Evolutionary conservation across 2,888 invertebrate genomes (phyloP), one percentile per base, ranked within the genome.

Genomic region (Caenorhabditis drosophilae): DNA sequence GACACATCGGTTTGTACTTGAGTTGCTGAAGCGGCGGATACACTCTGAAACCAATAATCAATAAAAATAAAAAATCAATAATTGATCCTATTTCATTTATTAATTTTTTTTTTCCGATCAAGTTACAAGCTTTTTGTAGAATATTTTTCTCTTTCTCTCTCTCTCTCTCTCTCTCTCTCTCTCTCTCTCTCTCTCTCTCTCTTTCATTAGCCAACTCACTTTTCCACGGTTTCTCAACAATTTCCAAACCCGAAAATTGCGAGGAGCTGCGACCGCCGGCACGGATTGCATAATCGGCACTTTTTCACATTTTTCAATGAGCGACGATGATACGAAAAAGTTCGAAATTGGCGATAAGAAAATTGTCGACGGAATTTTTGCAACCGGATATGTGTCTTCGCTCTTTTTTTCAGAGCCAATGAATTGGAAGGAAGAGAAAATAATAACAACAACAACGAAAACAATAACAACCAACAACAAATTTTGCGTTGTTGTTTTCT

Each of bases 1-100:
- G 67, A 58, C 46, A 61, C 56, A 60, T 67, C 67, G 52, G 67
- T 57, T 57, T 67, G 67, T 27, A 67, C 54, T 60, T 67, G 67
- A 54, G 67, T 67, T 41, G 67, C 57, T 27, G 67, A 60, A 27
- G 67, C 67, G 12, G 67, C 60, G 9, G 58, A 59, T 46, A 67
- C 54, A 55, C 57, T 67, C 67, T 67, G 67, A 36, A 67, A 67
- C 31, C 31, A 63, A 47, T 40, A 45, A 51, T 47, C 45, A 38
- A 4, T 34, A 46, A 27, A 4, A 16, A 16, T 4, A 2, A 7
- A 11, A 11, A 4, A 4, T 11, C 20, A 4, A 6, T 11, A n/a
- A n/a, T 20, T 4, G 7, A 16, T 4, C 6, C 16, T 4, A 6
- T 20, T 11, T 18, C 18, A 38, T 26, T 38, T 16, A 31, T 40